These are phyloP conservation scores for Iphiclides podalirius DNA, from an alignment of 2,888 invertebrate genomes.

Conservation along the genomic window DNA sequence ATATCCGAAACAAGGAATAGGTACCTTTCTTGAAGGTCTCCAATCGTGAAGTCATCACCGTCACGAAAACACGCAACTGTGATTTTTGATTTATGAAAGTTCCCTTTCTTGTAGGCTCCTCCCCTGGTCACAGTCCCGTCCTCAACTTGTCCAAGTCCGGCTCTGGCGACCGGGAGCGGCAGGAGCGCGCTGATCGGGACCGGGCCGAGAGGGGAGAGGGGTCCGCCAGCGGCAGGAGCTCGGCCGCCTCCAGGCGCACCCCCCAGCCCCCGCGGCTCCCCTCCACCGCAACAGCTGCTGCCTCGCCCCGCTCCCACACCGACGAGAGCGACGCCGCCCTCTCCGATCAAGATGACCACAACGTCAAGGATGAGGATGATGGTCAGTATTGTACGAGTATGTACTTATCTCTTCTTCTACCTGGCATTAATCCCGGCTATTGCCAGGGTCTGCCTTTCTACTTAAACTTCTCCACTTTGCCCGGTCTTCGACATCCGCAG, in stretches of 20 bases:
- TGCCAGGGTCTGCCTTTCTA: no score
- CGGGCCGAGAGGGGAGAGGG: conserved; percentile 67
- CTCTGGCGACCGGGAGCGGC: conserved; percentile 85
- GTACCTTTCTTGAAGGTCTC: no score
- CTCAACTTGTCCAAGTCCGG: conserved; percentile 94
- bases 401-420: no score
- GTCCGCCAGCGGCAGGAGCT: conserved; percentile 76
- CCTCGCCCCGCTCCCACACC: conserved; percentile 86
- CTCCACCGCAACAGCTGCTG: conserved; percentile 80
- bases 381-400: conserved; percentile 77
- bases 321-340: conserved; percentile 91
- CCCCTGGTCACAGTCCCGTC: conserved; percentile 94
- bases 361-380: conserved; percentile 90
- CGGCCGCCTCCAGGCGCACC: conserved; percentile 82
- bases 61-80: no score
- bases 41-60: no score
- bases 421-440: no score
- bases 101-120: conserved; percentile 84
- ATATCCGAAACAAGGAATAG: no score
- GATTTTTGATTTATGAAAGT: no score
- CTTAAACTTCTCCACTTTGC: no score
- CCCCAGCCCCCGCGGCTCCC: conserved; percentile 77
- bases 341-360: conserved; percentile 92
- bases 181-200: conserved; percentile 81
- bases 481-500: no score